phyloP scores from a whole-genome alignment of 2,113 vertebrate genomes.

The Alaudala cheleensis region DNA sequence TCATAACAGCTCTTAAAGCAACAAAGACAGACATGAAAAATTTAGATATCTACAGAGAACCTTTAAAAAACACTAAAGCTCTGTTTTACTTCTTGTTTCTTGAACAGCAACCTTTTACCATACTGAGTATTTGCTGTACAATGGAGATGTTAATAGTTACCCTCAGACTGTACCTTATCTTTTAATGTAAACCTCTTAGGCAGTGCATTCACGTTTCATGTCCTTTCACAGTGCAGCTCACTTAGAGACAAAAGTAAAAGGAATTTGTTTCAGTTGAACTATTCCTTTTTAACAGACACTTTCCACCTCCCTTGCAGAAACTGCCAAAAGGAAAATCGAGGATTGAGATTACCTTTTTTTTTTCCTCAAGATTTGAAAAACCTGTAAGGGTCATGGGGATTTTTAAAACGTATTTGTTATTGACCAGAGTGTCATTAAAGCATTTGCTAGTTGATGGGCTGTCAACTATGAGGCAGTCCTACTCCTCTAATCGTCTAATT shows the following conservation, averaged over 20 bases:
- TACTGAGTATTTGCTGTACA: slow-evolving; percentile 53
- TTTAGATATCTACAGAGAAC: slow-evolving; percentile 60
- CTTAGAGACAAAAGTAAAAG: slow-evolving; percentile 77
- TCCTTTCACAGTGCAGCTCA: slow-evolving; percentile 74
- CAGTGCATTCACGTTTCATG: slow-evolving; percentile 56
- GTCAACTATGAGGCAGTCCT: neutral
- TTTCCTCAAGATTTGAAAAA: neutral
- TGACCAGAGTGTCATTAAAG: neutral
- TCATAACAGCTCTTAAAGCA: slow-evolving; percentile 60
- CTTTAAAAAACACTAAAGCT: slow-evolving; percentile 37
- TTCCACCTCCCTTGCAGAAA: slow-evolving; percentile 71
- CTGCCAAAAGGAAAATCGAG: slow-evolving; percentile 65
- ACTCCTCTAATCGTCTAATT: neutral
- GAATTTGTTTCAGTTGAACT: slow-evolving; percentile 80
- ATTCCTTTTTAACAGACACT: slow-evolving; percentile 68
- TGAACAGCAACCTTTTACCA: slow-evolving; percentile 64
- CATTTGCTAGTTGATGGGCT: neutral
- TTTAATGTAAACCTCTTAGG: slow-evolving; percentile 65
- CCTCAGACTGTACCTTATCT: slow-evolving; percentile 59
- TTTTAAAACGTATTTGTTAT: neutral
- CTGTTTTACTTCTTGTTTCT: slow-evolving; percentile 60
- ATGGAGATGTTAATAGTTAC: slow-evolving; percentile 59
- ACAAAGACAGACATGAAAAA: slow-evolving; percentile 68
- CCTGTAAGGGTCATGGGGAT: neutral
- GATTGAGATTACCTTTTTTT: slow-evolving; percentile 20